Evolutionary conservation across 2,797 vertebrate genomes (phyloP).

Genomic region (Dicrostonyx torquatus): DNA sequence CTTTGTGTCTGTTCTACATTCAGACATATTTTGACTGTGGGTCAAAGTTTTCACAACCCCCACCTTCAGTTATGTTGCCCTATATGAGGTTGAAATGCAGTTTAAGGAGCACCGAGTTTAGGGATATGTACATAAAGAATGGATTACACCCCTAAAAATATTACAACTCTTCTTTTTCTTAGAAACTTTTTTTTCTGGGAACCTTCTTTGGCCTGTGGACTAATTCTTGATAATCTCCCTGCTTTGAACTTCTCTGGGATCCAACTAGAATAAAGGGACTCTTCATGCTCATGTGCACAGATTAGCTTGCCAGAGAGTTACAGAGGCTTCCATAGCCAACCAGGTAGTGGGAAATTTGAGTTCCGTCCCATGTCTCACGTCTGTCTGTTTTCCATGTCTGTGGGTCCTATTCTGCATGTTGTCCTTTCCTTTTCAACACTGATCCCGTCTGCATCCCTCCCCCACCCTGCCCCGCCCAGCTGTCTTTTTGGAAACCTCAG

Average conservation of each 20-base stretch:
- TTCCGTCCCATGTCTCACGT: background rate
- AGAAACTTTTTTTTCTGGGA: background rate
- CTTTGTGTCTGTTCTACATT: background rate
- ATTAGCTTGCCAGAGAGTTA: background rate
- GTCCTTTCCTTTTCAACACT: background rate
- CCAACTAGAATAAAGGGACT: background rate
- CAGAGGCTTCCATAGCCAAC: background rate
- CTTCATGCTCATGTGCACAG: background rate
- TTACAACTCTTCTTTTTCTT: background rate
- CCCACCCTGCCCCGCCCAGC: background rate
- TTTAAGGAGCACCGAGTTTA: background rate
- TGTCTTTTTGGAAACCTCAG: conserved; percentile 5
- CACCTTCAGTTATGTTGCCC: background rate
- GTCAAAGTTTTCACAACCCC: background rate
- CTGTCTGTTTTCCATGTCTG: background rate
- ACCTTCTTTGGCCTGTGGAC: no score
- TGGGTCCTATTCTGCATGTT: background rate
- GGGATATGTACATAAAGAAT: background rate
- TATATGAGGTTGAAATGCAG: background rate
- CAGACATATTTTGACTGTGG: background rate
- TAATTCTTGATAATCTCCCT: background rate
- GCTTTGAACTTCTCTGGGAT: conserved; percentile 30
- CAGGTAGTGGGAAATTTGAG: background rate
- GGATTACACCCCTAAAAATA: background rate
- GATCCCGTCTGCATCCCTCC: background rate